Percentiles rank a stretch among this genome's conserved stretches.
Evolutionary conservation across 2,888 invertebrate species (phyloP).

Genomic region (Tanytarsus gracilentus): DNA sequence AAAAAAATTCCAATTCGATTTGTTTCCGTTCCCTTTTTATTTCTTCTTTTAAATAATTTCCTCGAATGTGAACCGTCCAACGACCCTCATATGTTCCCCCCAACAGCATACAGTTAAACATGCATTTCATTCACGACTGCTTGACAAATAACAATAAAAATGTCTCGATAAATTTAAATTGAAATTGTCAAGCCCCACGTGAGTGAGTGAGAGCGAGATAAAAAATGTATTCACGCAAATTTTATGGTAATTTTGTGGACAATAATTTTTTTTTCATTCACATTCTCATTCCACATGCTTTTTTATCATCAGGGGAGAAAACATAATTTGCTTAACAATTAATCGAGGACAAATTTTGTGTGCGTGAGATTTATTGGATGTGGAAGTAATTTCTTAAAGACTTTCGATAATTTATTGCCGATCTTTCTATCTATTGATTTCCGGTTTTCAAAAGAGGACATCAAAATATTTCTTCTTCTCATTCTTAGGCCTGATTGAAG

Average conservation of each 20-base stretch:
- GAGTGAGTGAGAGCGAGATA: no score
- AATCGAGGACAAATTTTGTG: not conserved
- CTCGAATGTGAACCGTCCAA: not conserved
- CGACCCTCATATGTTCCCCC: not conserved
- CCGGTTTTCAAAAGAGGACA: slow-evolving; percentile 4
- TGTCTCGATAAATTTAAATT: slow-evolving; percentile 29
- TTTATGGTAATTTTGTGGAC: slow-evolving; percentile 29
- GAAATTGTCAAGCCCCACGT: no score
- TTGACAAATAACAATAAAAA: slow-evolving; percentile 28
- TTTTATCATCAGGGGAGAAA: not conserved
- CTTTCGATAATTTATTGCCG: slow-evolving; percentile 22
- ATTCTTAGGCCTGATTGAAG: no score
- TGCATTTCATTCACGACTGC: slow-evolving; percentile 2
- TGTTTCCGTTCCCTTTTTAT: no score
- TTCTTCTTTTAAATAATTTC: no score
- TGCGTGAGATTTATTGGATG: slow-evolving; percentile 20
- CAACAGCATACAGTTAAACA: not conserved
- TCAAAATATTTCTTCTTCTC: slow-evolving; percentile 21
- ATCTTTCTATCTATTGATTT: slow-evolving; percentile 8
- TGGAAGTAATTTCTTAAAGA: slow-evolving; percentile 19
- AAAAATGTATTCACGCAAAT: slow-evolving; percentile 25
- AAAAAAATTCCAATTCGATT: no score
- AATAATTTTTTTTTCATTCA: not conserved
- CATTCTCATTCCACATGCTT: not conserved
- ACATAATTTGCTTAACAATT: not conserved